Conservation (phyloP, 2,888 invertebrate genomes). For the Luperina testacea region DNA sequence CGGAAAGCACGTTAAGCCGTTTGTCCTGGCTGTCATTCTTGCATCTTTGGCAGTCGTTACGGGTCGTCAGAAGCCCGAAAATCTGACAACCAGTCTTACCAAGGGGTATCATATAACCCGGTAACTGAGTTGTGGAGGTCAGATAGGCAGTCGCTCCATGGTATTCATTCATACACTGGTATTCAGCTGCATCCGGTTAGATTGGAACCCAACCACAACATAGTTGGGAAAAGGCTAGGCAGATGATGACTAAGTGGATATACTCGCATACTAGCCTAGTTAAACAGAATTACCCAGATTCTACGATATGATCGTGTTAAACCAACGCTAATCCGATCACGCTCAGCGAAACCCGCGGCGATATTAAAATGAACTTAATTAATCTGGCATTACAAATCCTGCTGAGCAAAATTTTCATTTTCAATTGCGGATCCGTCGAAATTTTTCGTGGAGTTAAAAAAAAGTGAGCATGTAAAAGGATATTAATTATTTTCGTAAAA, state of each 20-base stretch:
- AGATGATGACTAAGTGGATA: conserved; percentile 1
- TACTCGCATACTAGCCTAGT: neutral
- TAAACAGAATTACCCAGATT: conserved; percentile 17
- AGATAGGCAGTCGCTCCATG: too few relatives aligned
- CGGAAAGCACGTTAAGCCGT: too few relatives aligned
- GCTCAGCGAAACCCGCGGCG: conserved; percentile 8
- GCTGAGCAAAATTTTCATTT: conserved; percentile 13
- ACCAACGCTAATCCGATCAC: conserved; percentile 33
- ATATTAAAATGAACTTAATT: conserved; percentile 41
- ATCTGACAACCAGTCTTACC: too few relatives aligned
- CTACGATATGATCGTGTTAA: conserved; percentile 25
- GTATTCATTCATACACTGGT: too few relatives aligned
- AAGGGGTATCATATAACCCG: too few relatives aligned
- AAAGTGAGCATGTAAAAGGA: neutral
- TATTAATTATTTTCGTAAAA: neutral
- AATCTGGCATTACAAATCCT: conserved; percentile 22
- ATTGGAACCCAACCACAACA: too few relatives aligned
- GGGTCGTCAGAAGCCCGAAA: too few relatives aligned
- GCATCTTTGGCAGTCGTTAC: too few relatives aligned
- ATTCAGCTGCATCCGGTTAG: too few relatives aligned
- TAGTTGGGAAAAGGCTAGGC: too few relatives aligned
- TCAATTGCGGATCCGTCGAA: neutral
- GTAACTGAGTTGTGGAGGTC: too few relatives aligned
- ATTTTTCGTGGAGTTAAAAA: neutral
- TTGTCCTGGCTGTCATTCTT: too few relatives aligned